phyloP scores from a whole-genome alignment of 2,113 vertebrate species.

The Labeo catla region DNA sequence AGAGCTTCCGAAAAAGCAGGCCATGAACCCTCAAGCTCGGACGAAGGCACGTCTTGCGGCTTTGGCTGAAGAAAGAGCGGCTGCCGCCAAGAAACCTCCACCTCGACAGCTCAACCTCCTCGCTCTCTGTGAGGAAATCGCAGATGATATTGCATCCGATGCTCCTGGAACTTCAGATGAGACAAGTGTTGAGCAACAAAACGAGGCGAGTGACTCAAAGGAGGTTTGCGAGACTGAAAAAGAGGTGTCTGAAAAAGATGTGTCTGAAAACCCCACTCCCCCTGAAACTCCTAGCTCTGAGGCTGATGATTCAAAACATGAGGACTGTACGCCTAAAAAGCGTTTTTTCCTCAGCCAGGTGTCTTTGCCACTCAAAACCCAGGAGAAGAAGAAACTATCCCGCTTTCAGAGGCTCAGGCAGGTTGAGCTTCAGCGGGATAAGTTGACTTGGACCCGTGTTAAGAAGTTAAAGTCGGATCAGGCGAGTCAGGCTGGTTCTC shows the following conservation, averaged over 20 bases:
- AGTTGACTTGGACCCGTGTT: conserved; percentile 94
- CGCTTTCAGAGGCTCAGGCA: conserved; percentile 78
- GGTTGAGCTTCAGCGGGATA: conserved; percentile 79
- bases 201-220: background rate
- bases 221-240: conserved; percentile 16
- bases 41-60: conserved; percentile 80
- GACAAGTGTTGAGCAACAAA: conserved; percentile 39
- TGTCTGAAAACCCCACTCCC: conserved; percentile 56
- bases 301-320: conserved; percentile 52
- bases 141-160: conserved; percentile 96
- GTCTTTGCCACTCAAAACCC: conserved; percentile 85
- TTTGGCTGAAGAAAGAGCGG: conserved; percentile 77
- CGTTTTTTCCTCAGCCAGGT: conserved; percentile 94
- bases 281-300: conserved; percentile 59
- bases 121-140: conserved; percentile 96
- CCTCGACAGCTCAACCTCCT: conserved; percentile 91
- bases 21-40: conserved; percentile 81
- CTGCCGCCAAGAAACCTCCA: conserved; percentile 70
- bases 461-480: conserved; percentile 83
- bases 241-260: conserved; percentile 54
- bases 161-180: conserved; percentile 56
- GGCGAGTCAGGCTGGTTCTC: conserved; percentile 66
- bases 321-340: conserved; percentile 79
- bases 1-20: conserved; percentile 74
- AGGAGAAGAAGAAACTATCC: conserved; percentile 82